phyloP scores from a whole-genome alignment of 2,888 invertebrate species.

The Troilus luridus region DNA sequence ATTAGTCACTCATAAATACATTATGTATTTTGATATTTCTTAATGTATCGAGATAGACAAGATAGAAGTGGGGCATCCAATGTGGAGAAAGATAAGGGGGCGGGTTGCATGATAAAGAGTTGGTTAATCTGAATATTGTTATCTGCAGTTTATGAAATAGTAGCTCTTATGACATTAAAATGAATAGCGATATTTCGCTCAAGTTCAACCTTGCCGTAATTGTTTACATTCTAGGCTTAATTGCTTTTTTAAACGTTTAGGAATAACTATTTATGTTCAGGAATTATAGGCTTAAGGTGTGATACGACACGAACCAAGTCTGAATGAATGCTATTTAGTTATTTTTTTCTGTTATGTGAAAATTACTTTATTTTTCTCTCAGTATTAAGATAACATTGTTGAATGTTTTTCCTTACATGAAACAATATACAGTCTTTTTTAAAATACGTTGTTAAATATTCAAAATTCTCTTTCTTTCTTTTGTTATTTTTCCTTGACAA shows the following conservation, averaged over 20 bases:
- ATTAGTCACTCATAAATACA: not conserved
- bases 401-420: not conserved
- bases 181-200: not conserved
- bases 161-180: not conserved
- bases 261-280: not conserved
- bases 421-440: not conserved
- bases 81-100: not conserved
- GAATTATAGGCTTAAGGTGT: not conserved
- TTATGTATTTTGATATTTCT: not conserved
- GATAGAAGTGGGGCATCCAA: not conserved
- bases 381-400: constrained; percentile 11
- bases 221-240: not conserved
- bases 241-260: not conserved
- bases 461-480: not conserved
- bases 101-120: constrained; percentile 34
- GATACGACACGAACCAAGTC: not conserved
- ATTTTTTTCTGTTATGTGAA: not conserved
- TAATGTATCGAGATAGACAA: not conserved
- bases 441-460: not conserved
- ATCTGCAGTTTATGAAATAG: constrained; percentile 45
- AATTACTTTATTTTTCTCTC: not conserved
- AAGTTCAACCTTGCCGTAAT: not conserved
- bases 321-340: not conserved
- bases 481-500: not conserved
- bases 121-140: constrained; percentile 46